A percentile compares a stretch with the other conserved stretches of the same genome.
Conservation (phyloP, 2,888 invertebrate species). For the Idaea straminata region DNA sequence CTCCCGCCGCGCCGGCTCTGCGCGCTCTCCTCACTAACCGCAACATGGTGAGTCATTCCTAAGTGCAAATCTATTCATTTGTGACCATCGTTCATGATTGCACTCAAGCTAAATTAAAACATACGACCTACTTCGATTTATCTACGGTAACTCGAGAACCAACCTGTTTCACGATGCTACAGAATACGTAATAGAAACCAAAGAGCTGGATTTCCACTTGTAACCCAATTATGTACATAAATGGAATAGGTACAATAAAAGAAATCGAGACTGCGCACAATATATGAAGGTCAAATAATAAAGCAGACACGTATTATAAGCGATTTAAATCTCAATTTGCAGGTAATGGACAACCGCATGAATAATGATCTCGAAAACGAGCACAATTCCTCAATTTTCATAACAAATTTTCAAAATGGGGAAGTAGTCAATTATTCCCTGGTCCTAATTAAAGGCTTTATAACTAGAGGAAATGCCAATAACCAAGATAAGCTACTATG, state of each 20-base stretch:
- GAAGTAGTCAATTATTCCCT: conserved; percentile 82
- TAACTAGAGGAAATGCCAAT: conserved; percentile 68
- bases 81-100: conserved; percentile 53
- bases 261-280: conserved; percentile 43
- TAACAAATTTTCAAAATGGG: conserved; percentile 82
- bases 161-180: conserved; percentile 12
- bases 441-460: conserved; percentile 81
- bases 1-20: conserved; percentile 72
- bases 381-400: conserved; percentile 66
- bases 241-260: conserved; percentile 36
- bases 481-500: conserved; percentile 67
- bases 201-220: conserved; percentile 22
- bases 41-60: conserved; percentile 78
- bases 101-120: conserved; percentile 45
- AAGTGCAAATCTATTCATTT: conserved; percentile 72
- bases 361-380: conserved; percentile 68
- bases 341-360: conserved; percentile 76
- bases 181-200: conserved; percentile 17
- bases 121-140: conserved; percentile 35
- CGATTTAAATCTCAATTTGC: conserved; percentile 49
- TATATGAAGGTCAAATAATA: conserved; percentile 44
- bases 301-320: conserved; percentile 32
- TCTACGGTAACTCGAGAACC: conserved; percentile 26
- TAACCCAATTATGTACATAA: conserved; percentile 49
- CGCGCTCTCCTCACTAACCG: conserved; percentile 71